A percentile compares a stretch with the other conserved stretches of the same genome.
Evolutionary conservation across 2,888 invertebrate species (phyloP).

Genomic region (Teleiodes luculella): DNA sequence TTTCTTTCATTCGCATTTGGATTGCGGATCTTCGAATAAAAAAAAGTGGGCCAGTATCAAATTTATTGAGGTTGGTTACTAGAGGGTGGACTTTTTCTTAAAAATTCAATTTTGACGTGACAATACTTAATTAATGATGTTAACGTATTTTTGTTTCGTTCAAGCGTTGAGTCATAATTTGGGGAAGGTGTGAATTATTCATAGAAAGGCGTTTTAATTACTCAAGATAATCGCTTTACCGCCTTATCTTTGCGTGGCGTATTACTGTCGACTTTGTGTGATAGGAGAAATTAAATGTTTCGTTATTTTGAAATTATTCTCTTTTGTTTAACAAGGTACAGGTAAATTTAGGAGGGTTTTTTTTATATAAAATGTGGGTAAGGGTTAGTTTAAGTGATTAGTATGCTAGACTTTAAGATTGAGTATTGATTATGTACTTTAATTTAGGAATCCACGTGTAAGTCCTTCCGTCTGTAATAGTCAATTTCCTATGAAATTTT

Average conservation of each 20-base stretch:
- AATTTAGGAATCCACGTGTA: no score
- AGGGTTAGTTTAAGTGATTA: no score
- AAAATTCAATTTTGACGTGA: slow-evolving; percentile 1
- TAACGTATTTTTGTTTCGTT: slow-evolving; percentile 19
- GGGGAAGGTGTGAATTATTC: slow-evolving; percentile 40
- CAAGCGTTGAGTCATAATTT: slow-evolving; percentile 16
- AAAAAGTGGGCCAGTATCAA: neutral
- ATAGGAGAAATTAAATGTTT: slow-evolving; percentile 27
- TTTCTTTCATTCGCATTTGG: no score
- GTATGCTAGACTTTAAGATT: no score
- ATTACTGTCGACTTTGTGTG: slow-evolving; percentile 55
- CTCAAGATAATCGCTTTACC: slow-evolving; percentile 49
- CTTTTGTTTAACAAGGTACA: neutral
- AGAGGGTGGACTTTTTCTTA: neutral
- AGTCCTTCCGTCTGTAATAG: no score
- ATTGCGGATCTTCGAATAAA: neutral
- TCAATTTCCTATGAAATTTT: no score
- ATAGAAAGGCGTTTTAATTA: slow-evolving; percentile 55
- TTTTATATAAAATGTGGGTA: no score
- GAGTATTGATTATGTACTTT: no score
- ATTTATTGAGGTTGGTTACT: neutral
- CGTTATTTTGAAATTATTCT: neutral
- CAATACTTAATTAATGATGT: slow-evolving; percentile 15
- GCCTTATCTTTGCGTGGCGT: slow-evolving; percentile 59
- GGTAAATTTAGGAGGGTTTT: neutral